Percentiles rank a stretch among this genome's conserved stretches.
Evolutionary conservation across 2,888 invertebrate genomes (phyloP).

Genomic region (Melanophora roralis): DNA sequence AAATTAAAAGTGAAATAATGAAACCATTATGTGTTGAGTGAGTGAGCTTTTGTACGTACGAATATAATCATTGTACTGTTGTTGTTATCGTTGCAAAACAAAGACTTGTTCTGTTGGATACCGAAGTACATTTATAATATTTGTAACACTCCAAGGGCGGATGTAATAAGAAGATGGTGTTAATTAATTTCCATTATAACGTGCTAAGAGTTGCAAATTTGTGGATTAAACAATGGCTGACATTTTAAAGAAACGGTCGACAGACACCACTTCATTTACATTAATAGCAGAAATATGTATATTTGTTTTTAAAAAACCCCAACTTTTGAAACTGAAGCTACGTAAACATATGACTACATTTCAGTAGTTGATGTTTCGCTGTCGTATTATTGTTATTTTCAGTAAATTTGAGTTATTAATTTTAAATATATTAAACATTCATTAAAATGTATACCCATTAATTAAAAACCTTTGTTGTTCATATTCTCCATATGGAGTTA

Average conservation of each 20-base stretch:
- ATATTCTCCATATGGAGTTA: slow-evolving; percentile 51
- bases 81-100: slow-evolving; percentile 4
- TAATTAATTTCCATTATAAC: slow-evolving; percentile 73
- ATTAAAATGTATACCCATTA: slow-evolving; percentile 42
- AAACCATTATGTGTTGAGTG: slow-evolving; percentile 52
- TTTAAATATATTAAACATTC: slow-evolving; percentile 46
- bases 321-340: no score
- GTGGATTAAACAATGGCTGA: slow-evolving; percentile 55
- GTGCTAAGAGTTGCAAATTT: slow-evolving; percentile 70
- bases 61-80: slow-evolving; percentile 2
- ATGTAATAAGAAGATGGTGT: slow-evolving; percentile 64
- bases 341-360: no score
- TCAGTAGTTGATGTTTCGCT: background rate
- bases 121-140: slow-evolving; percentile 39
- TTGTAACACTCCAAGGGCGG: slow-evolving; percentile 57
- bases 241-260: slow-evolving; percentile 33
- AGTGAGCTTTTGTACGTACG: slow-evolving; percentile 21
- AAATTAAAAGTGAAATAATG: slow-evolving; percentile 73
- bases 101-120: background rate
- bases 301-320: no score
- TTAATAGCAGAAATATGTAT: background rate
- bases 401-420: slow-evolving; percentile 49
- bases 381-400: background rate
- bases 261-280: background rate
- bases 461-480: slow-evolving; percentile 32